Evolutionary conservation across 2,888 invertebrate species (phyloP).

Genomic region (Oligia fasciuncula): DNA sequence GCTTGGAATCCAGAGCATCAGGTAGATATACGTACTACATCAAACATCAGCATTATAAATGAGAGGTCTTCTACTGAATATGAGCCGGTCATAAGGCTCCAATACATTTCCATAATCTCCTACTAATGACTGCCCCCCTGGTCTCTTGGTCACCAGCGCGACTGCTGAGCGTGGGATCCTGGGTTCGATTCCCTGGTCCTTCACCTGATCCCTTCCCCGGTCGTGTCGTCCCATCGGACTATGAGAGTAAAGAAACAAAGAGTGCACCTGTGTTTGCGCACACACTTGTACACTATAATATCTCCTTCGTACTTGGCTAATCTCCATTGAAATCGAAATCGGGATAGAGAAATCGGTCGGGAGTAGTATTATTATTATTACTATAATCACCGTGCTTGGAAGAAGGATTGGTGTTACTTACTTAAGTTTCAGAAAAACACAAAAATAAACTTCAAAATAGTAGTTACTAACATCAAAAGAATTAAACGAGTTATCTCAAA

Average conservation of each 20-base stretch:
- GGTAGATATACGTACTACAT: conserved; percentile 59
- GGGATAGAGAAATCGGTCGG: not conserved
- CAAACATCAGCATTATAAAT: not conserved
- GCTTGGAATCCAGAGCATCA: conserved; percentile 72
- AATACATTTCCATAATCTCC: not conserved
- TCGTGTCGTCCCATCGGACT: too few species aligned
- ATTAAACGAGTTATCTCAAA: too few species aligned
- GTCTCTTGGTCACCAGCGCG: not conserved
- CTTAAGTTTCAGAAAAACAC: too few species aligned
- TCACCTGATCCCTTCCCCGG: too few species aligned
- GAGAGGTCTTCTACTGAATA: not conserved
- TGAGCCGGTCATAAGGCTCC: too few species aligned
- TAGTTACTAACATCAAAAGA: too few species aligned
- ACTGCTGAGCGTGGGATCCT: not conserved
- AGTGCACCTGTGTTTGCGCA: not conserved
- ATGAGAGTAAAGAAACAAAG: not conserved
- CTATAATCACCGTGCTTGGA: not conserved
- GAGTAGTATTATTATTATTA: not conserved
- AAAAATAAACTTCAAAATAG: too few species aligned
- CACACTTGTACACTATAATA: not conserved
- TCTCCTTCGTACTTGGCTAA: not conserved
- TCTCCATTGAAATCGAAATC: not conserved
- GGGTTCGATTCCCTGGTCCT: not conserved
- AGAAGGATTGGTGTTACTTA: not conserved
- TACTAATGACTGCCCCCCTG: not conserved